These are phyloP conservation scores for Beris chalybata DNA, from an alignment of 2,888 invertebrate genomes.

Conservation along the genomic window DNA sequence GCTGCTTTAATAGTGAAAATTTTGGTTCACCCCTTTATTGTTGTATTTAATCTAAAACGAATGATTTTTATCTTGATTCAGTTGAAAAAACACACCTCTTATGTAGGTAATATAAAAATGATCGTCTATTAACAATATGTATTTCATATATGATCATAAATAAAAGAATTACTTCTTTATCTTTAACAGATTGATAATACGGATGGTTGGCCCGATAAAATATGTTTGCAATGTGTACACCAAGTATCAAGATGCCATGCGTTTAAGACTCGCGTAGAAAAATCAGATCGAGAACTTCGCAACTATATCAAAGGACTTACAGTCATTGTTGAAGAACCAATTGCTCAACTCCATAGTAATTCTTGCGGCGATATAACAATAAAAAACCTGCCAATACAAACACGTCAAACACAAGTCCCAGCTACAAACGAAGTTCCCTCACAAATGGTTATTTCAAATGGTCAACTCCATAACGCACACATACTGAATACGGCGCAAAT, in stretches of 20 bases:
- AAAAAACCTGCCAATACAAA: constrained; percentile 36
- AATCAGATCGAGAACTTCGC: constrained; percentile 62
- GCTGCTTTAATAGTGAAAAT: too few relatives aligned
- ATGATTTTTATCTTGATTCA: too few relatives aligned
- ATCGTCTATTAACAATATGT: not conserved
- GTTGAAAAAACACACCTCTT: too few relatives aligned
- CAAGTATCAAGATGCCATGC: constrained; percentile 67
- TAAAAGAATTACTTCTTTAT: too few relatives aligned
- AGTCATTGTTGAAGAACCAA: constrained; percentile 50
- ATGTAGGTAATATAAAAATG: too few relatives aligned
- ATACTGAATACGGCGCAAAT: constrained; percentile 55
- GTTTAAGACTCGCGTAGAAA: constrained; percentile 64
- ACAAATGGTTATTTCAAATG: constrained; percentile 52
- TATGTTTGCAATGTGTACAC: constrained; percentile 67
- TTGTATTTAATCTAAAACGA: too few relatives aligned
- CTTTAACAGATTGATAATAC: constrained; percentile 59
- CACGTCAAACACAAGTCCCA: constrained; percentile 36
- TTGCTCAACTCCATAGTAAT: constrained; percentile 35
- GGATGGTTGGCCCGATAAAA: constrained; percentile 64
- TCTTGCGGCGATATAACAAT: constrained; percentile 38
- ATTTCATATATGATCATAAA: not conserved
- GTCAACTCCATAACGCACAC: constrained; percentile 50
- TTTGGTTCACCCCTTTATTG: too few relatives aligned
- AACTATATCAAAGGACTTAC: constrained; percentile 57
- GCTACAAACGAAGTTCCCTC: constrained; percentile 43